phyloP scores from a whole-genome alignment of 1,140 invertebrate species.

The Pygmarrhopalites habei region DNA sequence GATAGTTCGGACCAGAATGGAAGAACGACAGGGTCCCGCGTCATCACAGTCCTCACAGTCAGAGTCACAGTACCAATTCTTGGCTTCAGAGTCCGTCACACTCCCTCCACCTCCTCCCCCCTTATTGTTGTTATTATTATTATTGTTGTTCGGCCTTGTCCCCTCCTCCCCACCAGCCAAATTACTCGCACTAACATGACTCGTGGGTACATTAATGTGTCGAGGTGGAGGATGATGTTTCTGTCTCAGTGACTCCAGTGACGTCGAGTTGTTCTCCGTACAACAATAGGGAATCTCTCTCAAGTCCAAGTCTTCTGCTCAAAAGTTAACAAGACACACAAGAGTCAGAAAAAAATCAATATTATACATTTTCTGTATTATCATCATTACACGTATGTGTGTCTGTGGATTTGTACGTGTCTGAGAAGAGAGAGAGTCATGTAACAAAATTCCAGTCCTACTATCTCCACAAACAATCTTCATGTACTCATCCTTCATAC shows the following conservation, averaged over 20 bases:
- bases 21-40: slow-evolving; percentile 29
- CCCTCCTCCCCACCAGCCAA: slow-evolving; percentile 22
- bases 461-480: too few relatives aligned
- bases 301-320: slow-evolving; percentile 50
- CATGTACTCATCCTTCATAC: too few relatives aligned
- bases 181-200: slow-evolving; percentile 8
- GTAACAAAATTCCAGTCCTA: too few relatives aligned
- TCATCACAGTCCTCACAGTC: slow-evolving; percentile 36
- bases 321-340: slow-evolving; percentile 24
- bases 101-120: neutral
- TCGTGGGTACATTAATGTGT: slow-evolving; percentile 13
- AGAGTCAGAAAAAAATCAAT: too few relatives aligned
- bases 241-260: slow-evolving; percentile 64
- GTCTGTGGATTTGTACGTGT: too few relatives aligned
- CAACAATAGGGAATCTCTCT: slow-evolving; percentile 33
- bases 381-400: too few relatives aligned
- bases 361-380: too few relatives aligned
- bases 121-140: neutral
- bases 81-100: slow-evolving; percentile 25
- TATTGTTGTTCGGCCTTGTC: slow-evolving; percentile 1
- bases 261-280: slow-evolving; percentile 56
- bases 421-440: too few relatives aligned
- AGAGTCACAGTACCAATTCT: slow-evolving; percentile 40
- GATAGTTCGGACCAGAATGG: slow-evolving; percentile 34
- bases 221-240: slow-evolving; percentile 41